Evolutionary conservation across 2,113 vertebrate species (phyloP).

Genomic region (Lota lota): DNA sequence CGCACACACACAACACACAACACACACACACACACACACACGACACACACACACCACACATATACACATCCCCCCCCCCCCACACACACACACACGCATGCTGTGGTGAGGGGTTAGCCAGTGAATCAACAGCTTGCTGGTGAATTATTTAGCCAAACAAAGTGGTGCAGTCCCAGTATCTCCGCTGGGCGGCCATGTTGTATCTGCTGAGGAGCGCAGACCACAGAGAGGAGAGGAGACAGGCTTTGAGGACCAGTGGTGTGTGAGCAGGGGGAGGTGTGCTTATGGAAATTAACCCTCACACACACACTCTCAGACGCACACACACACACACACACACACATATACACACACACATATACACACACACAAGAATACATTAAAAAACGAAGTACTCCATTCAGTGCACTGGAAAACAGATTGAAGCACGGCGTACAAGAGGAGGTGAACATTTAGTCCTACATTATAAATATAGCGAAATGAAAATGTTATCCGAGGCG

Average conservation of each 20-base stretch:
- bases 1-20: slow-evolving; percentile 2
- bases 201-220: slow-evolving; percentile 59
- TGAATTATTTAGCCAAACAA: slow-evolving; percentile 71
- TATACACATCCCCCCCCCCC: no score
- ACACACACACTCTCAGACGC: not conserved
- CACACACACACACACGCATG: not conserved
- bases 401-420: no score
- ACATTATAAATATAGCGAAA: no score
- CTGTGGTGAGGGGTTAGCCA: slow-evolving; percentile 14
- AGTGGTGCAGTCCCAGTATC: slow-evolving; percentile 62
- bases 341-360: not conserved
- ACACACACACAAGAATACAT: no score
- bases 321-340: not conserved
- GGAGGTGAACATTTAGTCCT: no score
- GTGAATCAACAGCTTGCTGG: slow-evolving; percentile 60
- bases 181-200: slow-evolving; percentile 56
- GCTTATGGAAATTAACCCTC: not conserved
- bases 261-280: not conserved
- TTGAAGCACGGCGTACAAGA: no score
- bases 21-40: not conserved
- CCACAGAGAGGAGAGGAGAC: slow-evolving; percentile 27
- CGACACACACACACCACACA: not conserved
- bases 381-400: no score
- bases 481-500: no score
- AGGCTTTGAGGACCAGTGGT: not conserved